Conservation (phyloP, 2,888 invertebrate species). For the Cabera pusaria region DNA sequence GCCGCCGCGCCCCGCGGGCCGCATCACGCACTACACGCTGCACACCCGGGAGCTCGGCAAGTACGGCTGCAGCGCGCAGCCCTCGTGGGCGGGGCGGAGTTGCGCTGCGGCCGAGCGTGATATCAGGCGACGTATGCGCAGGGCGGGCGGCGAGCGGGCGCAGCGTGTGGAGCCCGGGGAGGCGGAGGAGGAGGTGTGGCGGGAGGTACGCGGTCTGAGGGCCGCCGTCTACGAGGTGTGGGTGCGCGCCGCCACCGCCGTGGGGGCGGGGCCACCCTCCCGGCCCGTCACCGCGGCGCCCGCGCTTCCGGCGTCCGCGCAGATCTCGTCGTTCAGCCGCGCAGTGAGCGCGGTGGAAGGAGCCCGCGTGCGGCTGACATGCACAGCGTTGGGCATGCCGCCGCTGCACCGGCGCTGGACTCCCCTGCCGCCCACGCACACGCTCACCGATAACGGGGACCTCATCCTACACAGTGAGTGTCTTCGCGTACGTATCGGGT, state of each 20-base stretch:
- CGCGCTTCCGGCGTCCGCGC: conserved; percentile 86
- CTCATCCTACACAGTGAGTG: conserved; percentile 86
- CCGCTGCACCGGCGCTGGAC: conserved; percentile 86
- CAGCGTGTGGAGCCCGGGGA: conserved; percentile 53
- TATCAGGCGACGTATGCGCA: conserved; percentile 39
- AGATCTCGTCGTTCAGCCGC: conserved; percentile 90
- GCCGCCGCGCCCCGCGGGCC: conserved; percentile 88
- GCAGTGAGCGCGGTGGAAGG: conserved; percentile 84
- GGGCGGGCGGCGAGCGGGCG: conserved; percentile 64
- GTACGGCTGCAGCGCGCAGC: no score
- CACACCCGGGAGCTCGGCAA: conserved; percentile 87
- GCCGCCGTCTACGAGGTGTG: conserved; percentile 91
- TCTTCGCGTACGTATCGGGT: no score
- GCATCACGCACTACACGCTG: conserved; percentile 90
- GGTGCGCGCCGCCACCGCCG: conserved; percentile 87
- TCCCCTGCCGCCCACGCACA: conserved; percentile 78
- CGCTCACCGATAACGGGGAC: conserved; percentile 83
- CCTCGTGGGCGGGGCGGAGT: no score
- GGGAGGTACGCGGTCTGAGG: conserved; percentile 86
- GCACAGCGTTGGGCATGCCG: conserved; percentile 86
- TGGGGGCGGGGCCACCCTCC: conserved; percentile 85
- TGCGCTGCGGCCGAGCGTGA: background rate
- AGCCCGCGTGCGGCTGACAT: conserved; percentile 85
- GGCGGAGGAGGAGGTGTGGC: conserved; percentile 66
- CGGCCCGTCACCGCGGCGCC: conserved; percentile 82